Base-by-base conservation (phyloP, 2,113 vertebrate genomes). In the Ifrita kowaldi region DNA sequence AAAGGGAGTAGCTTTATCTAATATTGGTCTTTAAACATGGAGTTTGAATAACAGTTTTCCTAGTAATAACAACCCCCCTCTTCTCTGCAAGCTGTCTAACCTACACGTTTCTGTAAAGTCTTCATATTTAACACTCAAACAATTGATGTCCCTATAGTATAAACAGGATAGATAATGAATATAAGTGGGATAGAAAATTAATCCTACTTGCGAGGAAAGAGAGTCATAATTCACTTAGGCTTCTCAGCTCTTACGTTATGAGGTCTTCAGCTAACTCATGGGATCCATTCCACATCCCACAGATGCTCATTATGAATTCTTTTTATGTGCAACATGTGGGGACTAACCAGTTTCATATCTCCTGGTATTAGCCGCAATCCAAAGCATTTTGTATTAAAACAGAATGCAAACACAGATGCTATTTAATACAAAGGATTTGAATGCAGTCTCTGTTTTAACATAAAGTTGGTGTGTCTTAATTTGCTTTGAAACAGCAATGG, bases 291-390 rank as follows among this genome's bases (percentile, higher is more conserved):
- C 96, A 94, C 96, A 97, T 96, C 96, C 97, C 98, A 96, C 98
- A 98, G 98, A 98, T 97, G 97, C 97, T 98, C 98, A 98, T 98
- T 98, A 98, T 93, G 95, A 98, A 98, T 98, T 98, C 97, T 98
- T 98, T 97, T 97, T 97, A 98, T 98, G 97, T 98, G 98, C 98
- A 98, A 98, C 98, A 97, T 98, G 98, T 98, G 98, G 97, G 98
- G 98, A 97, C 98, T 98, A 97, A 97, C 98, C 97, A 97, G 97
- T 98, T 98, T 98, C 98, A 96, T 98, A 98, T 98, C 98, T 98
- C 97, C 93, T 98, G 97, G 97, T 97, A 98, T 98, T 98, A 98
- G 97, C 97, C 69, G 97, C 98, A 97, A 98, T 98, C 98, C 98
- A 97, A 98, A 98, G 97, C 97, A 97, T 98, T 98, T 98, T 98